A percentile compares a stretch with the other conserved stretches of the same genome.
Evolutionary conservation across 1,140 invertebrate species (phyloP).

Genomic region (Medauroidea extradentata): DNA sequence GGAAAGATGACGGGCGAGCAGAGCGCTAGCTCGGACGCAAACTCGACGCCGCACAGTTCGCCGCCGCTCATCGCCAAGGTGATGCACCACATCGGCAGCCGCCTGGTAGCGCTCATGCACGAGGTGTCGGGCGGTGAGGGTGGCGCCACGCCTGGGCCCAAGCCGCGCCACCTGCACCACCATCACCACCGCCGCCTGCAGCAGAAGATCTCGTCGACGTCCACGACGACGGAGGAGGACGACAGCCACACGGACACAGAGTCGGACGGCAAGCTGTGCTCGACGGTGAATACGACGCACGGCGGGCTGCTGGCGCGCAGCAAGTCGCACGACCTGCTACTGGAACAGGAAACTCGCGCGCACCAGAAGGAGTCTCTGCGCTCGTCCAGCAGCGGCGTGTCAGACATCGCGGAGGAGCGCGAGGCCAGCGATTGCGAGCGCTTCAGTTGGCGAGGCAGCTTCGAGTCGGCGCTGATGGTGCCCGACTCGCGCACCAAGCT

Average conservation of each 20-base stretch:
- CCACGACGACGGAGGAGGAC: constrained; percentile 69
- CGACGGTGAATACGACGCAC: too few species aligned
- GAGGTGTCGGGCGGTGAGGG: constrained; percentile 56
- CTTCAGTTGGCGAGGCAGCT: constrained; percentile 85
- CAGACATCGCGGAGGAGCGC: constrained; percentile 58
- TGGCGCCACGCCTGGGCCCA: constrained; percentile 27
- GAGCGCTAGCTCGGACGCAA: constrained; percentile 43
- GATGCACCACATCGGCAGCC: constrained; percentile 85
- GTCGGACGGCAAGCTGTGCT: constrained; percentile 53
- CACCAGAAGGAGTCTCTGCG: constrained; percentile 24
- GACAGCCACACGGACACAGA: constrained; percentile 56
- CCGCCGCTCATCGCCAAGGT: constrained; percentile 87
- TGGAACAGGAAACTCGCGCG: constrained; percentile 51
- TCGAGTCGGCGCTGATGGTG: constrained; percentile 80
- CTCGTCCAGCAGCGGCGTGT: constrained; percentile 44
- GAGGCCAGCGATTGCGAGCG: constrained; percentile 78
- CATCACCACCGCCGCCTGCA: constrained; percentile 50
- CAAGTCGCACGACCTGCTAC: constrained; percentile 70
- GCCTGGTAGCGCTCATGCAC: constrained; percentile 88
- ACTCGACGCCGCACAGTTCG: constrained; percentile 60
- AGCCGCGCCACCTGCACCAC: constrained; percentile 43
- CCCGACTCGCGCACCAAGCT: constrained; percentile 74
- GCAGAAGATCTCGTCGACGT: constrained; percentile 57
- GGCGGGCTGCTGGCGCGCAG: constrained; percentile 53
- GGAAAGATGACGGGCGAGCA: constrained; percentile 58